phyloP scores from a whole-genome alignment of 2,113 vertebrate genomes.

The Zosterops lateralis region DNA sequence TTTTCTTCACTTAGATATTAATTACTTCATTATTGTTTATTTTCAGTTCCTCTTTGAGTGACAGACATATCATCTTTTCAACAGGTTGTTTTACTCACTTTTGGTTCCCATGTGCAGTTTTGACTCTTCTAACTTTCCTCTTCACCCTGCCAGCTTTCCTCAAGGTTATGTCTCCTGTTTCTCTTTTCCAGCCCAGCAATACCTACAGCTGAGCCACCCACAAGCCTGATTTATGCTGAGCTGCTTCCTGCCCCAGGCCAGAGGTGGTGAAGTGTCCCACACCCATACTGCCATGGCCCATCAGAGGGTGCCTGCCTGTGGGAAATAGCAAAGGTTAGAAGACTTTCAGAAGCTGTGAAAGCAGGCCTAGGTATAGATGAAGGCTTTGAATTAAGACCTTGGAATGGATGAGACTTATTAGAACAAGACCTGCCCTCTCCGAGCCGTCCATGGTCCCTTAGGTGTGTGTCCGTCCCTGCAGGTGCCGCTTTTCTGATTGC shows the following conservation, averaged over 20 bases:
- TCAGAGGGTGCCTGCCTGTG: not conserved
- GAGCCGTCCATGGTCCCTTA: rapidly evolving
- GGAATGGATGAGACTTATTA: no score
- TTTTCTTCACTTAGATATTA: not conserved
- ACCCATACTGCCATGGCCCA: rapidly evolving
- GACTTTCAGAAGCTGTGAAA: no score
- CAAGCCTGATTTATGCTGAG: not conserved
- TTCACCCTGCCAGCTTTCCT: not conserved
- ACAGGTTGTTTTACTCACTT: not conserved
- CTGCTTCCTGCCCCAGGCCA: rapidly evolving
- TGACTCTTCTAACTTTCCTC: not conserved
- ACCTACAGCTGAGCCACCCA: not conserved
- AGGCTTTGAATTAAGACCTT: no score
- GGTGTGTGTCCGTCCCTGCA: rapidly evolving
- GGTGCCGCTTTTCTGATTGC: not conserved
- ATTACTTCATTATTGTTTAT: not conserved
- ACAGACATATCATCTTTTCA: not conserved
- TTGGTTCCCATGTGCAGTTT: not conserved
- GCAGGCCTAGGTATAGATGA: no score
- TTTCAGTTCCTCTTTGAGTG: not conserved
- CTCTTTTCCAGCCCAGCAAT: not conserved
- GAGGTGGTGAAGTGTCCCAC: not conserved
- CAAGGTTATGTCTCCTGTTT: rapidly evolving
- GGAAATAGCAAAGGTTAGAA: no score
- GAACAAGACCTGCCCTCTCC: not conserved